Base-by-base conservation (phyloP, 2,888 invertebrate genomes). In the Chloromyia formosa region DNA sequence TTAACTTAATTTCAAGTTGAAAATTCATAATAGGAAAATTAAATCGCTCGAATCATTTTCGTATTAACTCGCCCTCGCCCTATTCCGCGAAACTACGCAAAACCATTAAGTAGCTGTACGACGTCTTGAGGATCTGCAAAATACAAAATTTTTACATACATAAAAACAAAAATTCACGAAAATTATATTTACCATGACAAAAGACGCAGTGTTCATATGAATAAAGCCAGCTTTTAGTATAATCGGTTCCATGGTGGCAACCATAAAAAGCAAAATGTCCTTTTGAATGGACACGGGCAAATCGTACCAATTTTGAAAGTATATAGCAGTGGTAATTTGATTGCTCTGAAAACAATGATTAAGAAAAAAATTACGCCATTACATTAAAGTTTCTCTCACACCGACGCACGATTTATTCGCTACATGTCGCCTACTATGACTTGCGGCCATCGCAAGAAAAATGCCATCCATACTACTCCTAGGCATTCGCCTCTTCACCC, bases 51-150 rank as follows among this genome's bases (percentile, higher is more conserved):
- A n/a, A n/a, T n/a, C n/a, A n/a, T n/a, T n/a, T n/a, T n/a, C n/a
- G n/a, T n/a, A n/a, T n/a, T n/a, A n/a, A n/a, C n/a, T n/a, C n/a
- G n/a, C n/a, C n/a, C n/a, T n/a, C n/a, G n/a, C n/a, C 27, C 9
- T 23, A 23, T 10, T 40, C 16, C 1, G 40, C 40, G 27, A 62
- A 16, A 16, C 12, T 62, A 7, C 4, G 22, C 14, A 62, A 40
- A 3, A 62, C 1, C 23, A 40, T 62, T 16, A 62, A 62, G n/a
- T 40, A 62, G 18, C 62, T 62, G 40, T 62, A 62, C 2, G 62
- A 62, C 16, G 62, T 40, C 16, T 62, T 62, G 1, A 62, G 40
- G 7, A 62, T 62, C 62, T 62, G 62, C 12, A 40, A 35, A 35
- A n/a, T n/a, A n/a, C 7, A 7, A 35, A 35, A 60, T 23, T 23